Evolutionary conservation across 1,140 invertebrate genomes (phyloP).

Genomic region (Macrotrachela quadricornifera): DNA sequence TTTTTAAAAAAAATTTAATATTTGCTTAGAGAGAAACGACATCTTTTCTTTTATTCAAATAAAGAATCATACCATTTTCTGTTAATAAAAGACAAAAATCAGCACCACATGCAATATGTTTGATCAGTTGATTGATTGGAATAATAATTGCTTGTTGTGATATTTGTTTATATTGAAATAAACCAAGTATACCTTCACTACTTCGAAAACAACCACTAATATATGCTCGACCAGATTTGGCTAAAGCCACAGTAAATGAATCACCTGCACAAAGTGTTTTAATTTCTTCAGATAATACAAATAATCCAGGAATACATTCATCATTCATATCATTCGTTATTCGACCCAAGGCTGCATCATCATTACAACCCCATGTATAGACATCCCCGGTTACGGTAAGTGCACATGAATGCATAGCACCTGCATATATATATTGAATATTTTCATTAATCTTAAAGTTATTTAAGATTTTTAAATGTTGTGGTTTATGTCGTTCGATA

Average conservation of each 20-base stretch:
- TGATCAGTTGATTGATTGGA: too few relatives aligned
- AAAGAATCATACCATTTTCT: too few relatives aligned
- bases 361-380: conserved; percentile 76
- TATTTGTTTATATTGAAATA: neutral
- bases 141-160: too few relatives aligned
- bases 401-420: conserved; percentile 73
- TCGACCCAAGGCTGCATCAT: conserved; percentile 71
- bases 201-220: conserved; percentile 71
- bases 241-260: conserved; percentile 66
- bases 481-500: too few relatives aligned
- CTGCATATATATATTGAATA: conserved; percentile 32
- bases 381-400: conserved; percentile 56
- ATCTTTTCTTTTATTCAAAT: too few relatives aligned
- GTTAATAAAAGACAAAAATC: too few relatives aligned
- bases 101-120: too few relatives aligned
- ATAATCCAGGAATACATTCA: neutral
- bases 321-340: conserved; percentile 34
- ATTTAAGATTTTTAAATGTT: too few relatives aligned
- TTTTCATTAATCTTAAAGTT: too few relatives aligned
- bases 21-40: too few relatives aligned
- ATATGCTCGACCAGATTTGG: conserved; percentile 60
- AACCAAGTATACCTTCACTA: conserved; percentile 11
- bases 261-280: conserved; percentile 68
- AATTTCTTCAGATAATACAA: conserved; percentile 38
- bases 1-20: too few relatives aligned